Conservation (phyloP, 2,113 vertebrate genomes). For the Scytalopus superciliaris region DNA sequence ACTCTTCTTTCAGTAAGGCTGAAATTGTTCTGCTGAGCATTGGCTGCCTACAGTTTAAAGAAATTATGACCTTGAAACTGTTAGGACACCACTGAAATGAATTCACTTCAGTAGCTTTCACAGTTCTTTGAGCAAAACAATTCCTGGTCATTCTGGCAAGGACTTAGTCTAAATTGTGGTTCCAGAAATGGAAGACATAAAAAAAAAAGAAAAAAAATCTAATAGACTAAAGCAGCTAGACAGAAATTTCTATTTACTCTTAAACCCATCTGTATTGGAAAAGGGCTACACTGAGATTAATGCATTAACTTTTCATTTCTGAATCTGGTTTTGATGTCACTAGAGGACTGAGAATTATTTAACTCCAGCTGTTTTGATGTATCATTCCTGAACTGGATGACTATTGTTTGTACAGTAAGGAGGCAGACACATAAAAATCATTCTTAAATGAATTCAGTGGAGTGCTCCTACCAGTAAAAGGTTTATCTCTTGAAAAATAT, state of each 20-base stretch:
- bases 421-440: conserved; percentile 52
- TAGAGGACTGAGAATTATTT: conserved; percentile 58
- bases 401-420: conserved; percentile 40
- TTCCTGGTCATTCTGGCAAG: conserved; percentile 29
- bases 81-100: conserved; percentile 37
- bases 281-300: conserved; percentile 37
- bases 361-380: conserved; percentile 40
- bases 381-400: conserved; percentile 26
- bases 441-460: conserved; percentile 54
- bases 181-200: conserved; percentile 27
- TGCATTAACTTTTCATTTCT: conserved; percentile 60
- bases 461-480: neutral
- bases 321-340: conserved; percentile 32
- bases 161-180: conserved; percentile 53
- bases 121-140: conserved; percentile 64
- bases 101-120: conserved; percentile 55
- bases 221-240: conserved; percentile 44
- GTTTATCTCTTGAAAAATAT: conserved; percentile 23
- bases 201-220: neutral
- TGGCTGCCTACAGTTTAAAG: neutral
- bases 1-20: neutral
- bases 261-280: conserved; percentile 55
- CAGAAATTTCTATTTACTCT: conserved; percentile 63
- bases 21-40: neutral
- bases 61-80: conserved; percentile 57